Evolutionary conservation across 1,140 invertebrate genomes (phyloP).

Genomic region (Popillia japonica): DNA sequence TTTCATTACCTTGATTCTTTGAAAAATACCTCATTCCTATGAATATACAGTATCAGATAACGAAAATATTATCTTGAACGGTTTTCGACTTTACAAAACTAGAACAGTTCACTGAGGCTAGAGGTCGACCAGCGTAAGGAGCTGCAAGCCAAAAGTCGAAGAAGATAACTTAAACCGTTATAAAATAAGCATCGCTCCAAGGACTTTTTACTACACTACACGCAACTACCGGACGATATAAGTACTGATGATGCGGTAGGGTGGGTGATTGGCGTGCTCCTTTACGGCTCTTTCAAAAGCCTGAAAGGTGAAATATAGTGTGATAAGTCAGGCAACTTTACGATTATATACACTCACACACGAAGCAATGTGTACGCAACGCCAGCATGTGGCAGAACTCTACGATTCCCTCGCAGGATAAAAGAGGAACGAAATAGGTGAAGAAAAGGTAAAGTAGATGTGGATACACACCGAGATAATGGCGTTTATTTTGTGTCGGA

Average conservation of each 20-base stretch:
- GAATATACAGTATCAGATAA: too few species aligned
- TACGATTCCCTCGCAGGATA: neutral
- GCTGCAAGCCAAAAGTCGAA: neutral
- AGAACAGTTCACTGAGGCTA: too few species aligned
- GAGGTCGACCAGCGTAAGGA: too few species aligned
- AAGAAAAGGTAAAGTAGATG: neutral
- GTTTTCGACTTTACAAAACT: too few species aligned
- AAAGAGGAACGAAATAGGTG: neutral
- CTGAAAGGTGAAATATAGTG: slow-evolving; percentile 14
- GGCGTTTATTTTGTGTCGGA: slow-evolving; percentile 10
- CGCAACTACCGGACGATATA: neutral
- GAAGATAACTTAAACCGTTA: slow-evolving; percentile 1
- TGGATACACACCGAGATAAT: slow-evolving; percentile 4
- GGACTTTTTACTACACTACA: neutral
- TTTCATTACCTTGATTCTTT: too few species aligned
- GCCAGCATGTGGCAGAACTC: neutral
- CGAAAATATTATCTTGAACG: too few species aligned
- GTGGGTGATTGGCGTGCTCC: neutral
- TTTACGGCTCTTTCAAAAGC: slow-evolving; percentile 10
- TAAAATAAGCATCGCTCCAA: neutral
- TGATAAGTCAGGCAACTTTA: slow-evolving; percentile 1
- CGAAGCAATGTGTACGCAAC: neutral
- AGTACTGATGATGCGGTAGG: neutral
- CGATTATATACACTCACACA: neutral
- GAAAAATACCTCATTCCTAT: too few species aligned